These are phyloP conservation scores for Perodicticus potto DNA, from an alignment of 2,797 vertebrate species.

Conservation along the genomic window DNA sequence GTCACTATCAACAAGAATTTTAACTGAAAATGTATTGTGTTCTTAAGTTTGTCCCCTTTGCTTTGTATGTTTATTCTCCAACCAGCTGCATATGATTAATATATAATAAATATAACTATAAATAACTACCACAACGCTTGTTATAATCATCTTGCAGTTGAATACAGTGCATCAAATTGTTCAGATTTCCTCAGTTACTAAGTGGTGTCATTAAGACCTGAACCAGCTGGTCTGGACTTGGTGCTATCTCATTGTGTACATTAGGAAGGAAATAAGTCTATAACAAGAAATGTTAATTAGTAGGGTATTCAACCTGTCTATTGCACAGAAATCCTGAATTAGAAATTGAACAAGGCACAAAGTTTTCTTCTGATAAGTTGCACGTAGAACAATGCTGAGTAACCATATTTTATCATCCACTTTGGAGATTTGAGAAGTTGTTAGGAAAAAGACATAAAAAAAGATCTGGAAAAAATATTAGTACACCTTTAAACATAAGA, in stretches of 20 bases:
- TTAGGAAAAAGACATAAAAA: neutral
- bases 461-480: neutral
- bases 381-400: neutral
- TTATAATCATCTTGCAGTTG: constrained; percentile 30
- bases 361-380: constrained; percentile 3
- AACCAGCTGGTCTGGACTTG: neutral
- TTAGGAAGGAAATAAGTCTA: constrained; percentile 46
- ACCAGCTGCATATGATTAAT: constrained; percentile 5
- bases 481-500: neutral
- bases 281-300: neutral
- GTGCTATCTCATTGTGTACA: neutral
- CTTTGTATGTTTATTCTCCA: neutral
- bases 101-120: constrained; percentile 15
- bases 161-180: neutral
- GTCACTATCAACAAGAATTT: neutral
- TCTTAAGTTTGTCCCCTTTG: neutral
- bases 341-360: neutral
- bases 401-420: neutral
- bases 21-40: neutral
- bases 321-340: neutral
- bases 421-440: neutral
- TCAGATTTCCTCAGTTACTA: neutral
- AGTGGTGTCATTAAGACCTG: neutral
- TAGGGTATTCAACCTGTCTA: neutral
- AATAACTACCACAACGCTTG: neutral